Conservation (phyloP, 1,140 invertebrate species). For the Lasaia peninsularis region DNA sequence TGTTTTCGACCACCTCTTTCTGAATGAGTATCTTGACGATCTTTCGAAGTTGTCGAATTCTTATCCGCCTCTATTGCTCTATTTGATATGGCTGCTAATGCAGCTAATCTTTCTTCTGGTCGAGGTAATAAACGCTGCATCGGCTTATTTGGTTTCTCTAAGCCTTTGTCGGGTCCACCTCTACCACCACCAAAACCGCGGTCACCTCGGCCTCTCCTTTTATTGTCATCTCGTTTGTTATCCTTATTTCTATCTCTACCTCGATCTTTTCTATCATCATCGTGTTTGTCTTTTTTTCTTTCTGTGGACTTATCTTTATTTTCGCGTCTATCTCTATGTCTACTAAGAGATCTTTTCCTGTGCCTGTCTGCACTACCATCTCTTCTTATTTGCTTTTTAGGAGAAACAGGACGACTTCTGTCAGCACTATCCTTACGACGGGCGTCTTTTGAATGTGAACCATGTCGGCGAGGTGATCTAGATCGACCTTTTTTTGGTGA, state of each 20-base stretch:
- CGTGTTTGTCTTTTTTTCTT: slow-evolving; percentile 74
- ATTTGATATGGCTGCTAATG: slow-evolving; percentile 73
- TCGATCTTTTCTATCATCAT: slow-evolving; percentile 78
- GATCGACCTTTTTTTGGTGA: slow-evolving; percentile 67
- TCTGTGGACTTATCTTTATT: slow-evolving; percentile 73
- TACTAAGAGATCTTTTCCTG: slow-evolving; percentile 59
- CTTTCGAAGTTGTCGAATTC: slow-evolving; percentile 68
- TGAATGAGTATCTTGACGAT: slow-evolving; percentile 68
- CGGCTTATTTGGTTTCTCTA: slow-evolving; percentile 75
- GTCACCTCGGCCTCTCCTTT: slow-evolving; percentile 53
- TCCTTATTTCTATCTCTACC: slow-evolving; percentile 80
- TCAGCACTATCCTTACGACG: slow-evolving; percentile 72
- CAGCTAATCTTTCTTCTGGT: slow-evolving; percentile 71
- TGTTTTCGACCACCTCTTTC: slow-evolving; percentile 70
- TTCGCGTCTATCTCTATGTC: slow-evolving; percentile 67
- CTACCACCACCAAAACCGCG: slow-evolving; percentile 60
- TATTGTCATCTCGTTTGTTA: slow-evolving; percentile 67
- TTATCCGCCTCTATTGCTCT: slow-evolving; percentile 69
- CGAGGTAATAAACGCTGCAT: slow-evolving; percentile 72
- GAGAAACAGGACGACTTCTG: slow-evolving; percentile 70
- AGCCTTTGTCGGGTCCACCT: slow-evolving; percentile 61
- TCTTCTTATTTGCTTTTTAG: slow-evolving; percentile 63
- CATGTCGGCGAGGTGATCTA: slow-evolving; percentile 59
- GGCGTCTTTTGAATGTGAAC: slow-evolving; percentile 63
- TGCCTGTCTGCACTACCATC: slow-evolving; percentile 68